Evolutionary conservation across 2,113 vertebrate genomes (phyloP).

Genomic region (Campylomormyrus numenius): DNA sequence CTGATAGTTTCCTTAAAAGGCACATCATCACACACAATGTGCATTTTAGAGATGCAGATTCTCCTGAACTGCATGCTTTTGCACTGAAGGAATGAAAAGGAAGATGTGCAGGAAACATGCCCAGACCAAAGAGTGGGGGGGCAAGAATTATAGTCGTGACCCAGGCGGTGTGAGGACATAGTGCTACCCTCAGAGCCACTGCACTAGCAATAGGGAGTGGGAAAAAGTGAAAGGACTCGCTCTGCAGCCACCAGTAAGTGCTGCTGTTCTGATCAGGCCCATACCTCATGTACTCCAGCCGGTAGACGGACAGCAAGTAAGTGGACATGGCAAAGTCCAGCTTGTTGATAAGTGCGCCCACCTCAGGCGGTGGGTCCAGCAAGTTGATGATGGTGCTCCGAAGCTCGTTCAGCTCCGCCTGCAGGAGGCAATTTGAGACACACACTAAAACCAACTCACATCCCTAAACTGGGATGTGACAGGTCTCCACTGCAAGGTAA

Average conservation of each 20-base stretch:
- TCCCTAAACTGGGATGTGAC: not conserved
- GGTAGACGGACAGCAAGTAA: conserved; percentile 90
- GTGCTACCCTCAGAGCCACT: not conserved
- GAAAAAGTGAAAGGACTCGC: not conserved
- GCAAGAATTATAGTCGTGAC: not conserved
- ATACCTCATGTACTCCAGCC: conserved; percentile 96
- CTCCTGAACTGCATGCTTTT: not conserved
- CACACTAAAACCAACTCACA: not conserved
- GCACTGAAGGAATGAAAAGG: not conserved
- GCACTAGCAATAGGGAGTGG: not conserved
- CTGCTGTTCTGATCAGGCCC: not conserved
- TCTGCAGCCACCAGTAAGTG: not conserved
- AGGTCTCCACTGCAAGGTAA: not conserved
- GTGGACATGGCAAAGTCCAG: conserved; percentile 98
- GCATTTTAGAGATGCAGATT: not conserved
- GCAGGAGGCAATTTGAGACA: not conserved
- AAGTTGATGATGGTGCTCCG: conserved; percentile 91
- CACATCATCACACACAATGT: not conserved
- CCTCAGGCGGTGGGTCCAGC: conserved; percentile 88
- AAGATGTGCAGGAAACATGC: not conserved
- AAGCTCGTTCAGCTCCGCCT: conserved; percentile 90
- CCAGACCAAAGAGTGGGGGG: not conserved
- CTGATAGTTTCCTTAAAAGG: not conserved
- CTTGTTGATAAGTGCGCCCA: conserved; percentile 87
- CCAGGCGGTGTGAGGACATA: not conserved